phyloP scores from a whole-genome alignment of 2,888 invertebrate species.

The Octonoba sinensis region DNA sequence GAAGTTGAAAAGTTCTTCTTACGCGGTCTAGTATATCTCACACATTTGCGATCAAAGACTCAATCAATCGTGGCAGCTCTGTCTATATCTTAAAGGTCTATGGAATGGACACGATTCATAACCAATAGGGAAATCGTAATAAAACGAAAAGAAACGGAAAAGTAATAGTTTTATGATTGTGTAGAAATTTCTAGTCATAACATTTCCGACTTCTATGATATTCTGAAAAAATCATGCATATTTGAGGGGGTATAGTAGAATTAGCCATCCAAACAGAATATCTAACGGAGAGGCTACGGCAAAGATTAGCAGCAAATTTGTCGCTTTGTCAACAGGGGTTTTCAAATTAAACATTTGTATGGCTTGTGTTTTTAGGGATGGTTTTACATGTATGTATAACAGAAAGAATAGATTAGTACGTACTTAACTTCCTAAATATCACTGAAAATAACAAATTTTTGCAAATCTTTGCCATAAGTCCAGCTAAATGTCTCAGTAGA shows the following conservation, averaged over 20 bases:
- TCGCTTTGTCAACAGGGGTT: neutral
- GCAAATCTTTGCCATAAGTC: constrained; percentile 45
- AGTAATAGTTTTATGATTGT: constrained; percentile 49
- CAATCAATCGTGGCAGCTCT: too few species aligned
- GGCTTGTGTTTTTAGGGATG: too few species aligned
- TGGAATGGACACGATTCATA: constrained; percentile 1
- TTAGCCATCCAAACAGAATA: constrained; percentile 18
- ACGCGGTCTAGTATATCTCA: too few species aligned
- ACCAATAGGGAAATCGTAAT: constrained; percentile 15
- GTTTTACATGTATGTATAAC: too few species aligned
- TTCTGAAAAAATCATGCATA: constrained; percentile 39
- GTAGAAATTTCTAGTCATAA: constrained; percentile 47
- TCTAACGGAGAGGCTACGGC: constrained; percentile 1
- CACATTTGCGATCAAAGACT: too few species aligned
- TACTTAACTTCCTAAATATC: too few species aligned
- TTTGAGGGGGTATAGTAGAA: constrained; percentile 46
- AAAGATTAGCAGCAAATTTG: constrained; percentile 36
- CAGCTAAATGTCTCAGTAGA: constrained; percentile 32
- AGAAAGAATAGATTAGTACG: too few species aligned
- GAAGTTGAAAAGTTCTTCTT: too few species aligned
- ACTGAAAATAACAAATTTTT: constrained; percentile 3
- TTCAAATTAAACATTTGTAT: neutral
- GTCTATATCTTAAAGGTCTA: too few species aligned
- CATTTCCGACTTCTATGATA: constrained; percentile 52
- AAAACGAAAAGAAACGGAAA: constrained; percentile 11